These are phyloP conservation scores for Turritopsis rubra DNA, from an alignment of 30 jellyfish, hydroid and myxozoan genomes.

Conservation along the genomic window DNA sequence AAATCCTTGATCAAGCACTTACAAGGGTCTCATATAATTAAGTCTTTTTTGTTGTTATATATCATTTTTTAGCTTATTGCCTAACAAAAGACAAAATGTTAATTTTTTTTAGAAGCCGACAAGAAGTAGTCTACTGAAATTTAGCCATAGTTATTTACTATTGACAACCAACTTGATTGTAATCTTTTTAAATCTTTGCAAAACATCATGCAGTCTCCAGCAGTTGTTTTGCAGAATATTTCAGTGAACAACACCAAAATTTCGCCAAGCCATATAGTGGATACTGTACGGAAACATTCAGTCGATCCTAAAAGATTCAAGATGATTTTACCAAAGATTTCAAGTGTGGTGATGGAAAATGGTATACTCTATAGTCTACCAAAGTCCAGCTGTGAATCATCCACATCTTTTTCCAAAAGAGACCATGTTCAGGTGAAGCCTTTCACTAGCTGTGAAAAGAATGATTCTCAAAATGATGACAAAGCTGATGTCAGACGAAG, in stretches of 20 bases:
- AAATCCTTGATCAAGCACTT: too few species aligned
- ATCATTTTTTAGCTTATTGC: too few species aligned
- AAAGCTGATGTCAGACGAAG: conserved; percentile 8
- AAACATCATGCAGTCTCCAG: neutral
- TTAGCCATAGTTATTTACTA: too few species aligned
- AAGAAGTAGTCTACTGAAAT: neutral
- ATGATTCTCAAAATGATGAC: neutral
- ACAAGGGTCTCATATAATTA: neutral
- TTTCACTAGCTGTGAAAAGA: neutral
- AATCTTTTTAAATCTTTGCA: too few species aligned
- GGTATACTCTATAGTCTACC: neutral
- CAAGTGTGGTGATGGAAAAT: neutral
- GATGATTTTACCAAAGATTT: neutral
- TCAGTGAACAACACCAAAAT: neutral
- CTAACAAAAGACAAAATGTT: too few species aligned
- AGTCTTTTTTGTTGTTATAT: neutral
- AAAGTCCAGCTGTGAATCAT: neutral
- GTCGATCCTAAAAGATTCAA: neutral
- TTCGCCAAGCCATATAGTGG: neutral
- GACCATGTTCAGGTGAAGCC: neutral
- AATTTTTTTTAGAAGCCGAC: neutral
- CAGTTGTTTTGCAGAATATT: neutral
- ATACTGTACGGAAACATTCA: neutral
- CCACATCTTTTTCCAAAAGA: neutral
- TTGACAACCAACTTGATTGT: too few species aligned